These are phyloP conservation scores for Masticophis lateralis DNA, from an alignment of 2,797 vertebrate genomes.

Conservation along the genomic window DNA sequence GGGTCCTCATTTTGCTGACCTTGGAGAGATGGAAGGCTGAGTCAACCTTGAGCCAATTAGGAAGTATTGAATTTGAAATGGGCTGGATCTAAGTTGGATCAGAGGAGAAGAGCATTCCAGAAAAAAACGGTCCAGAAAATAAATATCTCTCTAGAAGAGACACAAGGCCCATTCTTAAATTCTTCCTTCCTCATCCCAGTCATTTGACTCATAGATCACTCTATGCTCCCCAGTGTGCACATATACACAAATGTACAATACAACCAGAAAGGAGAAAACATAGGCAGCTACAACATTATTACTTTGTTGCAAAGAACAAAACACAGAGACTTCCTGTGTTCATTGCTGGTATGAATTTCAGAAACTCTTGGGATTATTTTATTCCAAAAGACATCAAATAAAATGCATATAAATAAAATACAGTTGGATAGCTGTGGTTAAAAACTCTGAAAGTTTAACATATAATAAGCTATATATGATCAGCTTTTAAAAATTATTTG, in stretches of 20 bases:
- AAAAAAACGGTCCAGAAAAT: background rate
- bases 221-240: background rate
- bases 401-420: background rate
- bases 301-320: background rate
- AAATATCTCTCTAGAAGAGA: background rate
- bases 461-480: background rate
- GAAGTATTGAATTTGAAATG: background rate
- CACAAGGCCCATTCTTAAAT: background rate
- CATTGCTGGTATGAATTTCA: background rate
- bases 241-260: background rate
- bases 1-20: too few species aligned
- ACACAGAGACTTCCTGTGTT: background rate
- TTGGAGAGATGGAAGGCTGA: too few species aligned
- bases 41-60: too few species aligned
- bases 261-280: background rate
- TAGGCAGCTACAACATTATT: background rate
- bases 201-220: background rate
- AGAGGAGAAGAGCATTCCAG: background rate
- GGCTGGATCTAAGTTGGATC: background rate
- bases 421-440: background rate
- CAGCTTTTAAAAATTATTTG: background rate
- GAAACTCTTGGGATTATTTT: background rate
- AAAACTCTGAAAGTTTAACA: background rate
- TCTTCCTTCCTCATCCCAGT: background rate
- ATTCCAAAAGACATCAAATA: constrained; percentile 17